Conservation (phyloP, 1,140 invertebrate genomes). For the Drosophila parabipectinata region DNA sequence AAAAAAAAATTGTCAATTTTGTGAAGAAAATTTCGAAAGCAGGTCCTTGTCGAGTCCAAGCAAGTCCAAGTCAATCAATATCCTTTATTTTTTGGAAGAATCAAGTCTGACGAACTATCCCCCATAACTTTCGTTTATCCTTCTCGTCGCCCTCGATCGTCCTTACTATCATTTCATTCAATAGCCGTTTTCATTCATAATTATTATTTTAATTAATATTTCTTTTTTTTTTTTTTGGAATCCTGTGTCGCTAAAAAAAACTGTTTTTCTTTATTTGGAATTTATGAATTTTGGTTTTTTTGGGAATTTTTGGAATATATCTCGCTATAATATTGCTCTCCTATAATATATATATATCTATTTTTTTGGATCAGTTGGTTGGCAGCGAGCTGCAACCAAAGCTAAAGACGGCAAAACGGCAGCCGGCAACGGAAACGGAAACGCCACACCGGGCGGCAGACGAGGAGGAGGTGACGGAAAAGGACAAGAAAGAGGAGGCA, state of each 20-base stretch:
- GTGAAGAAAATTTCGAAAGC: not conserved
- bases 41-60: not conserved
- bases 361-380: conserved; percentile 54
- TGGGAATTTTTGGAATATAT: not conserved
- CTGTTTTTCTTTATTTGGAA: not conserved
- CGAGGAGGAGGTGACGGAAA: not conserved
- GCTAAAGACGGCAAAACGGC: conserved; percentile 70
- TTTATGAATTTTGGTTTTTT: not conserved
- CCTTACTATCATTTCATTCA: not conserved
- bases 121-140: too few relatives aligned
- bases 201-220: not conserved
- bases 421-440: conserved; percentile 30
- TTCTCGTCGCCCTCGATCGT: too few relatives aligned
- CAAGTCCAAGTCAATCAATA: not conserved
- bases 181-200: not conserved
- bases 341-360: not conserved
- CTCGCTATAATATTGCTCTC: too few relatives aligned
- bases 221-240: not conserved
- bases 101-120: too few relatives aligned
- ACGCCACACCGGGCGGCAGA: conserved; percentile 18
- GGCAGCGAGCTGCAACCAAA: conserved; percentile 72
- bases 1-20: not conserved
- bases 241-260: not conserved
- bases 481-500: not conserved
- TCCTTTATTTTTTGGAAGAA: too few relatives aligned